These are phyloP conservation scores for Scortum barcoo DNA, from an alignment of 2,113 vertebrate genomes.

Conservation along the genomic window DNA sequence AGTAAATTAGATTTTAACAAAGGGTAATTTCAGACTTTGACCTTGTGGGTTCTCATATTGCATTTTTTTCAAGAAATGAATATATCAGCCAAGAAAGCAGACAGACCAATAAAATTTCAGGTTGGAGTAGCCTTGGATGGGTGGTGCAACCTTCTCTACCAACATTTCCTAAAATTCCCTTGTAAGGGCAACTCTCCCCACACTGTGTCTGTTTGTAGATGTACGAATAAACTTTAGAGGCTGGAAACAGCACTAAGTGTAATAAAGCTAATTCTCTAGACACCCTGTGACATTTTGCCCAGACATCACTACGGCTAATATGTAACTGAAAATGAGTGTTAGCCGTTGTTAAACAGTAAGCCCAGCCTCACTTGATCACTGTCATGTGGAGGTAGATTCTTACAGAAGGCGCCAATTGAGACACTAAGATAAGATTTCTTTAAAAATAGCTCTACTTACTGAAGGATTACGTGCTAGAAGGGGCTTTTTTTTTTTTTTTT, in stretches of 20 bases:
- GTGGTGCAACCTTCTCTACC: not conserved
- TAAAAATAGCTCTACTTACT: not conserved
- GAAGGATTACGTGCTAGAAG: not conserved
- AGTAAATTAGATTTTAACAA: not conserved
- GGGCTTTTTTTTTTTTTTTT: too few relatives aligned
- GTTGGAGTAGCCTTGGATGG: not conserved
- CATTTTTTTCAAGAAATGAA: not conserved
- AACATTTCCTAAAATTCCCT: not conserved
- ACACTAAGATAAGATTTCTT: not conserved
- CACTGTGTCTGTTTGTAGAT: not conserved
- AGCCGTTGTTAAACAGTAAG: conserved; percentile 67
- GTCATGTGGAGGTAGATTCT: conserved; percentile 22
- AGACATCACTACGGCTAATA: conserved; percentile 53
- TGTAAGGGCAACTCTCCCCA: not conserved
- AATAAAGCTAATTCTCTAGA: conserved; percentile 14
- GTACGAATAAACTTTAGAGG: conserved; percentile 3
- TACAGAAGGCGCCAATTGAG: not conserved
- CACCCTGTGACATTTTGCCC: conserved; percentile 20
- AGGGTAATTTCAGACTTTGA: conserved; percentile 2
- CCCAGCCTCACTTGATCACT: conserved; percentile 34
- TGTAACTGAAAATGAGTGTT: conserved; percentile 54
- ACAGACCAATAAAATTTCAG: not conserved
- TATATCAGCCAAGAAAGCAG: not conserved
- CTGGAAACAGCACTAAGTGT: not conserved
- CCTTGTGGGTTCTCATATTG: conserved; percentile 6